Conservation (phyloP, 1,140 invertebrate genomes). For the Atta colombica region DNA sequence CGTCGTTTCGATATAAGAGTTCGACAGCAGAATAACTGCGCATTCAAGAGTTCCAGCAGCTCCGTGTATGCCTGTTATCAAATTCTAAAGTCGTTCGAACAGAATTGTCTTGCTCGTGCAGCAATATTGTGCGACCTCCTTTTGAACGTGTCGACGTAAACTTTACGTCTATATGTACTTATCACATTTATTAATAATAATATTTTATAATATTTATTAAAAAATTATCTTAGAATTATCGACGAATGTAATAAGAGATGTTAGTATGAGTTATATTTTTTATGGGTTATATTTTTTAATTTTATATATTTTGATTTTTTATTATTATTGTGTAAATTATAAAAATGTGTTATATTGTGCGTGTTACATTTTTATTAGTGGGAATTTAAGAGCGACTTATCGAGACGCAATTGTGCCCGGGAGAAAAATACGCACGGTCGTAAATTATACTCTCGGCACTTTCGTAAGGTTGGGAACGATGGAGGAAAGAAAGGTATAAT, state of each 20-base stretch:
- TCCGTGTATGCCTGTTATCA: conserved; percentile 57
- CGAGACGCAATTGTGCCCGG: conserved; percentile 28
- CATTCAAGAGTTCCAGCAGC: conserved; percentile 21
- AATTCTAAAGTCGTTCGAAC: conserved; percentile 64
- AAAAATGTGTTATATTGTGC: not conserved
- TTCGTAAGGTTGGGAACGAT: not conserved
- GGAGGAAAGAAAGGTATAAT: conserved; percentile 36
- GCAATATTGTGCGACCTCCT: conserved; percentile 38
- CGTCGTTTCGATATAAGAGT: conserved; percentile 58
- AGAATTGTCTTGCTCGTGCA: conserved; percentile 49
- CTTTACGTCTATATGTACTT: not conserved
- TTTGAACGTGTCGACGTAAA: conserved; percentile 22
- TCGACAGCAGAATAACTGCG: conserved; percentile 53
- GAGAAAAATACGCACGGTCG: conserved; percentile 51
- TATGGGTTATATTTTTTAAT: not conserved
- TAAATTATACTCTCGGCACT: conserved; percentile 51
- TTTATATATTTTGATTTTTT: not conserved
- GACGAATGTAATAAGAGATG: not conserved
- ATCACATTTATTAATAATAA: conserved; percentile 17
- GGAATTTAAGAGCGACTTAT: conserved; percentile 45
- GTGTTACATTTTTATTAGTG: not conserved
- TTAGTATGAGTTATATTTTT: not conserved
- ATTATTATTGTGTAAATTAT: not conserved
- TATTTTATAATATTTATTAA: conserved; percentile 2
- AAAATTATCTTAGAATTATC: not conserved